Conservation (phyloP, 1,140 invertebrate genomes). For the Chironomus striatipennis region DNA sequence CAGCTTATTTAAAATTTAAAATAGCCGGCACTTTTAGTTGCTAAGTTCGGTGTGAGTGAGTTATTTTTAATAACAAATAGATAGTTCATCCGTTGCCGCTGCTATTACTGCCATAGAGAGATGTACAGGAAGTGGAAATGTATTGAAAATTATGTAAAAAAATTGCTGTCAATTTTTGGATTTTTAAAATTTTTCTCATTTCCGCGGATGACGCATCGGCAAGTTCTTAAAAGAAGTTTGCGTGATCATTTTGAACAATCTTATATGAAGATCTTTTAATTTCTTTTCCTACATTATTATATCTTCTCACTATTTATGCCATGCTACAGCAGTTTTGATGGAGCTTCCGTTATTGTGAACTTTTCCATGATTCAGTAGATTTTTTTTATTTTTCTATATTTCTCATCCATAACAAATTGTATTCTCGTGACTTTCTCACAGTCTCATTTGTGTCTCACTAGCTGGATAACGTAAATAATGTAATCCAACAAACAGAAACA, state of each 20-base stretch:
- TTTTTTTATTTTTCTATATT: neutral
- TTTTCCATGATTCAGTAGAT: neutral
- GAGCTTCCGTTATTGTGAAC: slow-evolving; percentile 6
- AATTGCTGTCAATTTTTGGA: neutral
- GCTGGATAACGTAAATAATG: neutral
- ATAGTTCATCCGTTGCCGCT: neutral
- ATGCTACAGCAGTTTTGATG: neutral
- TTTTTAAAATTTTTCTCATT: neutral
- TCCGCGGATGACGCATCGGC: neutral
- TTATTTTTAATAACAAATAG: neutral
- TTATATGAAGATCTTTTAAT: slow-evolving; percentile 2
- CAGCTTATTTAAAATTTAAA: too few species aligned
- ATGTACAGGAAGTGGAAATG: neutral
- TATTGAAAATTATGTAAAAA: slow-evolving; percentile 15
- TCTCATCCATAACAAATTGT: neutral
- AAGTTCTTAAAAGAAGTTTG: neutral
- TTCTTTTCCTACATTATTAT: neutral
- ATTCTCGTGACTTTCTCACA: too few species aligned
- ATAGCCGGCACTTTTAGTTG: neutral
- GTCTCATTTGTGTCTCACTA: neutral
- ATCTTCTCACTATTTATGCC: neutral
- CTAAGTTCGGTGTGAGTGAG: neutral
- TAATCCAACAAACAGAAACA: too few species aligned
- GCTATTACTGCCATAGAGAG: neutral
- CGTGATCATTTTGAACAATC: neutral